phyloP scores from a whole-genome alignment of 2,113 vertebrate species.

The Siniperca knerii region DNA sequence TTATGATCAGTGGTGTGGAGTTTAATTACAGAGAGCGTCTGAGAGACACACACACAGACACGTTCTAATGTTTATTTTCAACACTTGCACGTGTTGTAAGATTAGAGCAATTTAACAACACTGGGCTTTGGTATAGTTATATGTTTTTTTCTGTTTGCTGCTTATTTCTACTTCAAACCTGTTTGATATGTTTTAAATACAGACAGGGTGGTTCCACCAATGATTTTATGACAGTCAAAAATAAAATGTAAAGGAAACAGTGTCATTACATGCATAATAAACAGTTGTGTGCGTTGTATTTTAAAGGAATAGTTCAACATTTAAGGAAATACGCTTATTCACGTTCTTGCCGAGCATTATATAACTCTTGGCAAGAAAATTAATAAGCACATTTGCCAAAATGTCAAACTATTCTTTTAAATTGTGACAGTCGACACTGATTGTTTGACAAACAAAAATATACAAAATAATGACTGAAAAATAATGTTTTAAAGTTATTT shows the following conservation, averaged over 20 bases:
- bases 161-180: conserved; percentile 38
- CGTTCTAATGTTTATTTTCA: conserved; percentile 70
- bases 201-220: conserved; percentile 15
- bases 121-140: conserved; percentile 6
- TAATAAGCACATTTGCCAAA: background rate
- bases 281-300: conserved; percentile 1
- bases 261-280: conserved; percentile 29
- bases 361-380: background rate
- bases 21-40: conserved; percentile 65
- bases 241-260: conserved; percentile 35
- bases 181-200: conserved; percentile 40
- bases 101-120: conserved; percentile 45
- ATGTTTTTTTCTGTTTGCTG: conserved; percentile 25
- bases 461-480: background rate
- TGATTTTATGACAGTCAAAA: conserved; percentile 55
- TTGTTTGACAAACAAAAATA: background rate
- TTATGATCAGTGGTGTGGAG: conserved; percentile 39
- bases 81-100: conserved; percentile 49
- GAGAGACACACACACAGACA: conserved; percentile 32
- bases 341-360: background rate
- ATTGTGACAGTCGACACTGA: background rate
- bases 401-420: background rate
- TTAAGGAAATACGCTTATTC: background rate
- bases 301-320: conserved; percentile 15
- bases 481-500: conserved; percentile 28